phyloP scores from a whole-genome alignment of 2,797 vertebrate species.

The Erpetoichthys calabaricus region DNA sequence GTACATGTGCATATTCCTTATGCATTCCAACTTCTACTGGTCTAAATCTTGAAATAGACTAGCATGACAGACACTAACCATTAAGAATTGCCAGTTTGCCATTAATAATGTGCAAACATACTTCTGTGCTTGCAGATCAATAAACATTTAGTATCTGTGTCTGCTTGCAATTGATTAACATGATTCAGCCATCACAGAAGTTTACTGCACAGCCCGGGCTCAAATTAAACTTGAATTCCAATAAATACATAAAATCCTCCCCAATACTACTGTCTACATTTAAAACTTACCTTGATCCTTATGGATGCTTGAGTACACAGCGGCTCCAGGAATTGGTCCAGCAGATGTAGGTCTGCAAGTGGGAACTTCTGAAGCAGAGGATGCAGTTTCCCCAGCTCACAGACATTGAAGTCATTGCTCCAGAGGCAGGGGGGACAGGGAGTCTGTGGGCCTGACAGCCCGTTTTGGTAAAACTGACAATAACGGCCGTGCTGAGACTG shows the following conservation, averaged over 20 bases:
- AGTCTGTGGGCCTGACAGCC: conserved; percentile 48
- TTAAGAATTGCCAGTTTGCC: too few relatives aligned
- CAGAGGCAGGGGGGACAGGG: conserved; percentile 58
- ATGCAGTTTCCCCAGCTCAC: conserved; percentile 61
- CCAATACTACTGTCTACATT: not conserved
- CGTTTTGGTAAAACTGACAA: too few relatives aligned
- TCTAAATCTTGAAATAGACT: not conserved
- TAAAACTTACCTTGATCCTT: conserved; percentile 65
- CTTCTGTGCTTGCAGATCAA: too few relatives aligned
- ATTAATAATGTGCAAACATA: too few relatives aligned
- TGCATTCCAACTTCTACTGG: too few relatives aligned
- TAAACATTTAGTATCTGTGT: too few relatives aligned
- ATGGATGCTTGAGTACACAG: conserved; percentile 63
- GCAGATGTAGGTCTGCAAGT: conserved; percentile 64
- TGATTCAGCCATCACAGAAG: not conserved
- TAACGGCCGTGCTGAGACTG: conserved; percentile 31
- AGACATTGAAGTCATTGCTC: conserved; percentile 79
- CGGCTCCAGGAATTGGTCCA: conserved; percentile 70
- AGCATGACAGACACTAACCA: not conserved
- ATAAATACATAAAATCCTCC: not conserved
- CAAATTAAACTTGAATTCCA: not conserved
- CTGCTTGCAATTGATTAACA: too few relatives aligned
- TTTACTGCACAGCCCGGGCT: not conserved
- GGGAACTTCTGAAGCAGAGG: conserved; percentile 60
- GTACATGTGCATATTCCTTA: too few relatives aligned